Evolutionary conservation across 1,140 invertebrate species (phyloP), one percentile per base, ranked within the genome.

Genomic region (Aradophagus sp.): DNA sequence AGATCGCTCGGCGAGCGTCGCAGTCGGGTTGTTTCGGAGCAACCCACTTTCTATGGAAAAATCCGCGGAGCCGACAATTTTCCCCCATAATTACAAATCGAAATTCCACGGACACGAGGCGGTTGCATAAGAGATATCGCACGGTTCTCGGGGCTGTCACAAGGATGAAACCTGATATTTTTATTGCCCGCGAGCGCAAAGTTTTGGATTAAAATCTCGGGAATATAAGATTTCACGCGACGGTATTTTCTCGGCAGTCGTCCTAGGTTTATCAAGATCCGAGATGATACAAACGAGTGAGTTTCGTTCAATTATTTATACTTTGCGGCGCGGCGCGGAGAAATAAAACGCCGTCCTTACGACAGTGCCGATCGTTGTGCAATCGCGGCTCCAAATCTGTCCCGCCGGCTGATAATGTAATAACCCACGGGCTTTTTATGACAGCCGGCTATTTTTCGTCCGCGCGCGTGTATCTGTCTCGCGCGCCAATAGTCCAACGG

Each of bases 161-260:
- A 4, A 12, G 5, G 12, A 56, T 41, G 48, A 58, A 66, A 66
- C 35, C 19, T 20, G 47, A 58, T 59, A 68, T 53, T 59, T 59
- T 59, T 38, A 45, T 53, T 14, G 14, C 27, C 12, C 44, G 14
- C 27, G 23, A 52, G 15, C 45, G 53, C 39, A n/a, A n/a, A 35
- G 34, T 62, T 69, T 56, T 39, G 41, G 42, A 69, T 69, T 69
- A 42, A 61, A 69, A 61, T 69, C 56, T 56, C n/a, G 17, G n/a
- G 19, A 70, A 70, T 63, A 63, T 61, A 41, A 32, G 27, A 70
- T 63, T 70, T 52, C 67, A 38, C 32, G n/a, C 20, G 34, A 31
- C 39, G 44, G n/a, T n/a, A n/a, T n/a, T n/a, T 63, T 59, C 41
- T 34, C 35, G 19, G 13, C 45, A 52, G 26, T 59, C 41, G 17